phyloP scores from a whole-genome alignment of 2,113 vertebrate species.

The Hippopotamus amphibius region DNA sequence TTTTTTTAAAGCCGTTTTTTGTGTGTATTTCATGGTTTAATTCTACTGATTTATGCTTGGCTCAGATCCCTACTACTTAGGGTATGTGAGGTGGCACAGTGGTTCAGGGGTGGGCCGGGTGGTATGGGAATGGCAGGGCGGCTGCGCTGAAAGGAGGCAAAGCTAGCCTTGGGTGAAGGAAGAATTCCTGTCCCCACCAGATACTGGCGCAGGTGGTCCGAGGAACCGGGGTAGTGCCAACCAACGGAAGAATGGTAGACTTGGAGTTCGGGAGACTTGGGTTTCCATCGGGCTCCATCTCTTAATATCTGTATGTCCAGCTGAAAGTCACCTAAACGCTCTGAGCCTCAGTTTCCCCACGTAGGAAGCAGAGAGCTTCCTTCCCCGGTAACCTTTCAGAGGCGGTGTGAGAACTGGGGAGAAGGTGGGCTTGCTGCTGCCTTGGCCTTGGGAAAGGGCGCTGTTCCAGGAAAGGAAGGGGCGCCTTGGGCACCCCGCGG shows the following conservation, averaged over 20 bases:
- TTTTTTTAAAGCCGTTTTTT: not conserved
- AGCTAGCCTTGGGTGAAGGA: not conserved
- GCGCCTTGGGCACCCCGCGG: fast-evolving
- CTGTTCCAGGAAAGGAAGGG: not conserved
- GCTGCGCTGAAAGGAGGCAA: not conserved
- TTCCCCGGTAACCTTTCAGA: not conserved
- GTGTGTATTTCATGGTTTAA: not conserved
- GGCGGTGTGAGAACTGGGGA: not conserved
- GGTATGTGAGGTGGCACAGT: not conserved
- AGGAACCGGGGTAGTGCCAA: not conserved
- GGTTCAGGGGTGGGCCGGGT: not conserved
- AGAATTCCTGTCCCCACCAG: not conserved
- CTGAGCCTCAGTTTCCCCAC: not conserved
- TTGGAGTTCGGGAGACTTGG: not conserved
- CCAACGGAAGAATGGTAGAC: not conserved
- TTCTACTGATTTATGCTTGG: not conserved
- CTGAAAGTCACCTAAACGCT: not conserved
- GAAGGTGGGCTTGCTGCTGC: not conserved
- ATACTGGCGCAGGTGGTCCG: not conserved
- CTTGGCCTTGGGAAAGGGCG: not conserved
- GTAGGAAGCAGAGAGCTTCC: not conserved
- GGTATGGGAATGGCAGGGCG: not conserved
- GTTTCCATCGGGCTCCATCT: not conserved
- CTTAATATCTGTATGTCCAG: not conserved
- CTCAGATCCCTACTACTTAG: not conserved